Percentiles rank a stretch among this genome's conserved stretches.
These are phyloP conservation scores for Halyomorpha halys DNA, from an alignment of 1,140 invertebrate species.

Conservation along the genomic window DNA sequence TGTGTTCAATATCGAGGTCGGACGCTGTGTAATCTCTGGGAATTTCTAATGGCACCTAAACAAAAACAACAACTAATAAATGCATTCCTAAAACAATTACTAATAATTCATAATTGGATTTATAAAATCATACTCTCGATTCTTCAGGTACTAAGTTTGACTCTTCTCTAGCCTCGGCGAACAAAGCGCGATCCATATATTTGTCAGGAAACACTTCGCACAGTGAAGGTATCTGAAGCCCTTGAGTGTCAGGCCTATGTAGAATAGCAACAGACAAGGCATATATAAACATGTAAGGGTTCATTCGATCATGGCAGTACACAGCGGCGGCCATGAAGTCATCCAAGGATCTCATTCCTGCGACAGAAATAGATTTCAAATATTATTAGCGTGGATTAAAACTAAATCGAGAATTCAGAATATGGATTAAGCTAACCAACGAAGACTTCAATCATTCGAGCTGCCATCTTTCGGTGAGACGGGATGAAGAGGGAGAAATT, in stretches of 20 bases:
- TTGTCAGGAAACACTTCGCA: slow-evolving; percentile 65
- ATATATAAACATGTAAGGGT: slow-evolving; percentile 69
- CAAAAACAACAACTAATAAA: background rate
- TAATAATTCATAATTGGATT: too few relatives aligned
- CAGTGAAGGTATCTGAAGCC: slow-evolving; percentile 56
- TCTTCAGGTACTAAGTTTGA: slow-evolving; percentile 50
- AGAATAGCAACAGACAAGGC: slow-evolving; percentile 60
- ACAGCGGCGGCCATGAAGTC: slow-evolving; percentile 58
- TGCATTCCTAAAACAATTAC: background rate
- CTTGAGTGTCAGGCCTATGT: slow-evolving; percentile 62
- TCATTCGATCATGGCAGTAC: slow-evolving; percentile 60
- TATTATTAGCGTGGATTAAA: too few relatives aligned
- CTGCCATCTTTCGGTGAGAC: slow-evolving; percentile 55
- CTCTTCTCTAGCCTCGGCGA: slow-evolving; percentile 54
- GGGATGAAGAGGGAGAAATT: slow-evolving; percentile 67
- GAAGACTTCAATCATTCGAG: slow-evolving; percentile 59
- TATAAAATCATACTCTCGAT: slow-evolving; percentile 42
- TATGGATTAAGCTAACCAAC: slow-evolving; percentile 39
- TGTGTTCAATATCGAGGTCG: slow-evolving; percentile 60
- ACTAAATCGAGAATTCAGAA: too few relatives aligned
- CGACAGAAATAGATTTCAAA: too few relatives aligned
- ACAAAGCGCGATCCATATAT: slow-evolving; percentile 60
- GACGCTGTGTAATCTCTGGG: slow-evolving; percentile 62
- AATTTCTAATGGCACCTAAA: slow-evolving; percentile 48
- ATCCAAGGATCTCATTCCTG: slow-evolving; percentile 55